Evolutionary conservation across 2,888 invertebrate species (phyloP).

Genomic region (Thyatira batis): DNA sequence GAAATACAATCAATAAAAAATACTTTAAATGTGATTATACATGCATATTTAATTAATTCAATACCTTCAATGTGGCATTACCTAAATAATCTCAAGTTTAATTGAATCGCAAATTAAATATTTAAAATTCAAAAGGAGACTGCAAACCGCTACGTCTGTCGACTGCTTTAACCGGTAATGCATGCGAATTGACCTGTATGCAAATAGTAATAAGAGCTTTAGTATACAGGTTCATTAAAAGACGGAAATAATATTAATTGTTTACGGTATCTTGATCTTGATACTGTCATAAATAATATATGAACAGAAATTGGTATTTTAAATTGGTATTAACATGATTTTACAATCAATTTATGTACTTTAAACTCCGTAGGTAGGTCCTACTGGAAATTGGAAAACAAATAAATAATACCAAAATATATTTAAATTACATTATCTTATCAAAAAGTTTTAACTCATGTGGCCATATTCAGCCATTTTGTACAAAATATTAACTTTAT

Average conservation of each 20-base stretch:
- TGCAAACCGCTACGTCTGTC: neutral
- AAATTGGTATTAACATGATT: neutral
- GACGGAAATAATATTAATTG: neutral
- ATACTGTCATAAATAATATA: neutral
- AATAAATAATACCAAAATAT: too few relatives aligned
- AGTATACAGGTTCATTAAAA: neutral
- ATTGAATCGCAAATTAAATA: neutral
- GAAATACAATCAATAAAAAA: too few relatives aligned
- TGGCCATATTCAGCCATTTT: too few relatives aligned
- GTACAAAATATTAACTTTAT: too few relatives aligned
- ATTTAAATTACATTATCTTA: too few relatives aligned
- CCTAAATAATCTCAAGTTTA: neutral
- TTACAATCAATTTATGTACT: too few relatives aligned
- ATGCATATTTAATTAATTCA: too few relatives aligned
- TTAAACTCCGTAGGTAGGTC: too few relatives aligned
- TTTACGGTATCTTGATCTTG: neutral
- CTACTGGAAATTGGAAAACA: too few relatives aligned
- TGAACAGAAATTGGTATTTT: neutral
- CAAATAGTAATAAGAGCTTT: neutral
- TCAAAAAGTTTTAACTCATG: too few relatives aligned
- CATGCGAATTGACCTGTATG: neutral
- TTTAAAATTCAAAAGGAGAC: neutral
- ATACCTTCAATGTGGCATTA: too few relatives aligned
- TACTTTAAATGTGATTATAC: too few relatives aligned
- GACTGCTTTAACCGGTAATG: neutral